Evolutionary conservation across 2,113 vertebrate species (phyloP).

Genomic region (Dicaeum eximium): DNA sequence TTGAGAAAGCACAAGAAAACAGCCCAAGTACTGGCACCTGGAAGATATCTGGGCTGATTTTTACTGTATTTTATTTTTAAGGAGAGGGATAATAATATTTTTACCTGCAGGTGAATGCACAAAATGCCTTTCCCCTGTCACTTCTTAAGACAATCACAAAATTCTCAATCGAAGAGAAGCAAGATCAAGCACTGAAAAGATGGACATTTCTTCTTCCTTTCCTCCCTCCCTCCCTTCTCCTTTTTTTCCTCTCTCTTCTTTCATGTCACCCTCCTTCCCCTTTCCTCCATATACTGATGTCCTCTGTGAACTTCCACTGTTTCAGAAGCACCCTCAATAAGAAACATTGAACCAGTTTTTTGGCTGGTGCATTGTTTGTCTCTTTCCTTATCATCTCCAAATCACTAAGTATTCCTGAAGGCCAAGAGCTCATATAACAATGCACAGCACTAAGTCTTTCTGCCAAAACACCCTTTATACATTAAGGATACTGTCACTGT

Average conservation of each 20-base stretch:
- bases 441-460: neutral
- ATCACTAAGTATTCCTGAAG: neutral
- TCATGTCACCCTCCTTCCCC: rapidly evolving
- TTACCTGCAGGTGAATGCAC: neutral
- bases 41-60: neutral
- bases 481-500: neutral
- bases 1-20: neutral
- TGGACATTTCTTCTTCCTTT: neutral
- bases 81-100: neutral
- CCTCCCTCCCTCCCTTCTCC: neutral
- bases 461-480: neutral
- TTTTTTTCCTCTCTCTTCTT: neutral
- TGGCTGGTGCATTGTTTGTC: neutral
- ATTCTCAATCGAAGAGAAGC: neutral
- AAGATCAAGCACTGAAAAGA: neutral
- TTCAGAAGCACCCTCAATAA: neutral
- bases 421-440: neutral
- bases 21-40: neutral
- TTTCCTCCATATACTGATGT: neutral
- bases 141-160: neutral
- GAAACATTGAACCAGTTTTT: neutral
- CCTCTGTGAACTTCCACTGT: neutral
- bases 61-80: neutral
- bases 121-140: neutral
- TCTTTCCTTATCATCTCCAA: neutral